Base-by-base conservation (phyloP, 2,113 vertebrate species). In the Ageneiosus marmoratus region DNA sequence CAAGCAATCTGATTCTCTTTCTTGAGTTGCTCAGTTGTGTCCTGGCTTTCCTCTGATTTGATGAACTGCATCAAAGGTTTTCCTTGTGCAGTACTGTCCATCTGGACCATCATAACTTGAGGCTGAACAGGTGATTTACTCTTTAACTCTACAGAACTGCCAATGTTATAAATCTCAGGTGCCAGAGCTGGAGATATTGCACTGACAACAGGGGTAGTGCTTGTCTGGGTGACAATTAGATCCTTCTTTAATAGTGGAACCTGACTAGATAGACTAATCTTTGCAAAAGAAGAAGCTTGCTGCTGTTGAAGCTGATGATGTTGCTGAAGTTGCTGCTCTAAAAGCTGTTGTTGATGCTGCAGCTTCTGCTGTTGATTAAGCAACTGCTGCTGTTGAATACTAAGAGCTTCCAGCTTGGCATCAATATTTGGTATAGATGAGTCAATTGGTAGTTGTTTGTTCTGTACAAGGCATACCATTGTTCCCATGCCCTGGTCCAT, bases 91-190 rank as follows among this genome's bases (percentile, higher is more conserved):
- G 92, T 95, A 63, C 83, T 89, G 56, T 97, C 97, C 90, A 98
- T 90, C 83, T 99, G 97, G 46, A 99, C 97, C 89, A 99, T 94
- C 93, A 98, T 94, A 37, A 93, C 90, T 82, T 98, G 97, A 55
- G 96, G 94, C 87, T 96, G 96, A 83, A 93, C 93, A 56, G 94
- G 90, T 32, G 93, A 89, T 27, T 95, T 96, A 67, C 92, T 91
- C 89, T 95, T 96, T 56, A 97, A 88, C 82, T 98, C 97, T 87
- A 95, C 55, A 0, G 97, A 92, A 67, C 89, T 83, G 0, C 94
- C 94, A 82, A 87, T 67, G 4, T 93, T 92, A 85, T 95, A 96
- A 9, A 95, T 73, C 16, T 98, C 97, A 0, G 94, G 88, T 77
- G 90, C 88, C 81, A 94, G 81, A 37, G 90, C 82, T 73, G 93